Evolutionary conservation across 1,140 invertebrate species (phyloP).

Genomic region (Bombus sibiricus): DNA sequence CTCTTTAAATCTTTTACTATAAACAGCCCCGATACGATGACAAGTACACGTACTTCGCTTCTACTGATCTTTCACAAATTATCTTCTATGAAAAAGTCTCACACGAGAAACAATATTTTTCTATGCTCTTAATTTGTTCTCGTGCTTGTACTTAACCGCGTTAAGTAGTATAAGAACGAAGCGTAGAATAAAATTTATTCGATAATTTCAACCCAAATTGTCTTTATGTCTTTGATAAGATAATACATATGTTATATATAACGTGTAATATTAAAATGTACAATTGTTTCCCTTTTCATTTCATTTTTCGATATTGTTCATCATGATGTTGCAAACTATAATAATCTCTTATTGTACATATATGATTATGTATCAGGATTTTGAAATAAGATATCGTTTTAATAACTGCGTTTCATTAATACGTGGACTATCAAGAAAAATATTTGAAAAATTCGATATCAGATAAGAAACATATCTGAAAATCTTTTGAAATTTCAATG

Average conservation of each 20-base stretch:
- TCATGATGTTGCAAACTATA: background rate
- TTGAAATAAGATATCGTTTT: background rate
- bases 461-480: background rate
- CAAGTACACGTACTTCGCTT: background rate
- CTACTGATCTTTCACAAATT: background rate
- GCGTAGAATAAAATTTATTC: background rate
- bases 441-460: background rate
- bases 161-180: background rate
- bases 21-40: background rate
- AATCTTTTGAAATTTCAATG: background rate
- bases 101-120: background rate
- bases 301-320: background rate
- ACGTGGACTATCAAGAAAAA: background rate
- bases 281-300: background rate
- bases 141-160: background rate
- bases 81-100: background rate
- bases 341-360: background rate
- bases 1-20: conserved; percentile 25
- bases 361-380: background rate
- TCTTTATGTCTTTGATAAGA: background rate
- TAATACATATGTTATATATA: background rate
- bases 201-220: background rate
- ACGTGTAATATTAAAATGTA: too few species aligned
- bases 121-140: background rate
- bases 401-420: background rate